A percentile compares a stretch with the other conserved stretches of the same genome.
These are phyloP conservation scores for Oncorhynchus mykiss DNA, from an alignment of 2,113 vertebrate genomes.

Conservation along the genomic window DNA sequence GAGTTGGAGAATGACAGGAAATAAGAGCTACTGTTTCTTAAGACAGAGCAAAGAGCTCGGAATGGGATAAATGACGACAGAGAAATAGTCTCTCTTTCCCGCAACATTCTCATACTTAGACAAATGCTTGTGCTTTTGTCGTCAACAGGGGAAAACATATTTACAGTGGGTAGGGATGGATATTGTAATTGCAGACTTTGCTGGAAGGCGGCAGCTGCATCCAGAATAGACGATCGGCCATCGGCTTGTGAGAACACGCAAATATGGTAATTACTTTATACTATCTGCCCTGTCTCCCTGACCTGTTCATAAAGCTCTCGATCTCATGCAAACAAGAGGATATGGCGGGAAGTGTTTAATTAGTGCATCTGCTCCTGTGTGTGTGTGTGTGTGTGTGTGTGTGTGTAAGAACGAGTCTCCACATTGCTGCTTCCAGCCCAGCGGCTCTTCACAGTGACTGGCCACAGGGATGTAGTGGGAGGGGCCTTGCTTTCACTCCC, in stretches of 20 bases:
- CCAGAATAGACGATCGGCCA: conserved; percentile 59
- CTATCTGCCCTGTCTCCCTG: neutral
- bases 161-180: conserved; percentile 52
- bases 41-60: neutral
- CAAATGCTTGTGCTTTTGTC: conserved; percentile 33
- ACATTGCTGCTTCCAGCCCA: conserved; percentile 43
- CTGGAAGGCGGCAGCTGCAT: conserved; percentile 69
- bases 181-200: conserved; percentile 18
- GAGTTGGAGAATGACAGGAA: conserved; percentile 27
- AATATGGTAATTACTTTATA: conserved; percentile 28
- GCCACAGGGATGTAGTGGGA: conserved; percentile 67
- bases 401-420: conserved; percentile 35
- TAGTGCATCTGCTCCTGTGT: conserved; percentile 54
- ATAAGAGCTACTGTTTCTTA: conserved; percentile 17
- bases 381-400: conserved; percentile 51
- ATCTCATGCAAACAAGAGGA: conserved; percentile 29
- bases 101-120: conserved; percentile 40
- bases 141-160: conserved; percentile 23
- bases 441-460: conserved; percentile 62
- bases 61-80: conserved; percentile 16
- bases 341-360: conserved; percentile 70
- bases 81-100: conserved; percentile 15
- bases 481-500: conserved; percentile 67
- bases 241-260: conserved; percentile 39
- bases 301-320: conserved; percentile 11